Evolutionary conservation across 2,797 vertebrate species (phyloP), one percentile per base, ranked within the genome.

Genomic region (Argya squamiceps): DNA sequence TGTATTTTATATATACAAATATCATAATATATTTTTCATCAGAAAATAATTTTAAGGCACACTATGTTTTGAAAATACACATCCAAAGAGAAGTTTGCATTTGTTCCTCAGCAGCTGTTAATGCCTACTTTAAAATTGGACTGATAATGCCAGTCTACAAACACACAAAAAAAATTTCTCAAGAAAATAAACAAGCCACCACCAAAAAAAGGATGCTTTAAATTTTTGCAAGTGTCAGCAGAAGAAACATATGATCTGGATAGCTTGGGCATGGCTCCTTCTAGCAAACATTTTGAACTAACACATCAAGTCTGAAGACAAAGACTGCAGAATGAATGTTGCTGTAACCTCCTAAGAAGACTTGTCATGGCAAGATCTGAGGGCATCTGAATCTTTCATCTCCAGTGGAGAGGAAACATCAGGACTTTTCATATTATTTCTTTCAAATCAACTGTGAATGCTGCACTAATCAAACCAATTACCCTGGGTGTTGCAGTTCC

Each of bases 401-500:
- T 91, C 82, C 87, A 88, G n/a, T 1, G 2, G 62, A 88, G 58
- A 79, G 55, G 64, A 94, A 89, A 41, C 49, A 81, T 23, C 47
- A 73, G 30, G 36, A 39, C 41, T 77, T 84, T 93, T 89, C 37
- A 68, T 60, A 82, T 80, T 81, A 75, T 47, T 49, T 74, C 56
- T 75, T 88, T 81, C 58, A 88, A 93, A 93, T 75, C 71, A 92
- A 36, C 39, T 80, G 50, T 65, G 79, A 88, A 73, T n/a, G 76
- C 75, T 83, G 65, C 83, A 74, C 71, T 91, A 85, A 95, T 88
- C 92, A 80, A 91, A 88, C 43, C 73, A 80, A 85, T 92, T 75
- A 91, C 59, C 86, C 53, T 62, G 89, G 55, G 86, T 89, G 78
- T 86, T 96, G 91, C 88, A 94, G 92, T 20, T 78, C 47, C 56